Conservation (phyloP, 2,888 invertebrate genomes). For the Himalopsyche kuldschensis region DNA sequence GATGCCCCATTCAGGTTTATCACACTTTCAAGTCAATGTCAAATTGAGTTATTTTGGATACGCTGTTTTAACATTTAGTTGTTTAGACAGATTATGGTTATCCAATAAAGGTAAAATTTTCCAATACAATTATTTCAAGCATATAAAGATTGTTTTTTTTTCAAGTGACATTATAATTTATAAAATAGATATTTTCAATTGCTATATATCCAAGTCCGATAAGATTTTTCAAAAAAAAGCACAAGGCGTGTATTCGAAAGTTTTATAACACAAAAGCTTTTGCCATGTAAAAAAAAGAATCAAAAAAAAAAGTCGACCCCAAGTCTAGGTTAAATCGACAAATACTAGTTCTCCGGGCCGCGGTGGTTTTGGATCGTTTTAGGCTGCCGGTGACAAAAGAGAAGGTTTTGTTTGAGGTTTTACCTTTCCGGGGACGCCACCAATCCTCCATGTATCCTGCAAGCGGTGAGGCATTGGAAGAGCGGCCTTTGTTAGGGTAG, state of each 20-base stretch:
- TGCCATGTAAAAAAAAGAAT: background rate
- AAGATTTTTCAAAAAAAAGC: background rate
- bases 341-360: background rate
- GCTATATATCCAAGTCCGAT: background rate
- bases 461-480: constrained; percentile 86
- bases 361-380: background rate
- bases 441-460: constrained; percentile 98
- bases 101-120: too few relatives aligned
- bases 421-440: constrained; percentile 97
- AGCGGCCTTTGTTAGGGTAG: constrained; percentile 63
- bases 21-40: too few relatives aligned
- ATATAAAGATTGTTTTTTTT: too few relatives aligned
- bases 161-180: too few relatives aligned
- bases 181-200: too few relatives aligned
- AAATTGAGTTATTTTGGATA: too few relatives aligned
- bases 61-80: too few relatives aligned
- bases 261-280: background rate
- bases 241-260: background rate
- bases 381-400: background rate
- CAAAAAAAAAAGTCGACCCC: background rate
- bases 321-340: background rate
- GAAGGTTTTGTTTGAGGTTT: constrained; percentile 46
- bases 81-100: too few relatives aligned
- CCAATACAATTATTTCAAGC: too few relatives aligned
- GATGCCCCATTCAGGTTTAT: too few relatives aligned